phyloP scores from a whole-genome alignment of 2,888 invertebrate genomes.

The Gymnoscelis rufifasciata region DNA sequence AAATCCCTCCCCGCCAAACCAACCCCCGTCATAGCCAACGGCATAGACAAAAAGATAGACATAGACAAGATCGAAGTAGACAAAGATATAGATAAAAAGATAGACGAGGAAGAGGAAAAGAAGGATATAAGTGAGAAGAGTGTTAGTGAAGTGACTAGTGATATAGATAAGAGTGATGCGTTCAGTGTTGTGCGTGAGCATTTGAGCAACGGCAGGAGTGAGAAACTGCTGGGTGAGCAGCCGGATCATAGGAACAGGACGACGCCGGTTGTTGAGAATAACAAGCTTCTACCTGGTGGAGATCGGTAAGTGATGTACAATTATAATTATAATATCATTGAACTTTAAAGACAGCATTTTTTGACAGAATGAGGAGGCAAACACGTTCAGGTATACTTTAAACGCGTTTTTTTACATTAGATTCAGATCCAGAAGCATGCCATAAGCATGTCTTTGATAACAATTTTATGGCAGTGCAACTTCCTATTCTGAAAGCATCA shows the following conservation, averaged over 20 bases:
- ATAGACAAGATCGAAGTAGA: conserved; percentile 48
- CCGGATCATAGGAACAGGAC: conserved; percentile 81
- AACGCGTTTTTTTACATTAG: no score
- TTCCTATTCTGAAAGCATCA: no score
- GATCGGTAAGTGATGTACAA: conserved; percentile 69
- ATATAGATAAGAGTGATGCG: conserved; percentile 67
- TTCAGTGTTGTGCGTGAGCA: conserved; percentile 68
- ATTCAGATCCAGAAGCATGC: no score
- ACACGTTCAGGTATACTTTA: no score
- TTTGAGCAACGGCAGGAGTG: conserved; percentile 84
- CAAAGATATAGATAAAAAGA: conserved; percentile 36
- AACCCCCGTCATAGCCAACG: conserved; percentile 68
- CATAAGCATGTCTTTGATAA: no score
- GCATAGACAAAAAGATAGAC: conserved; percentile 51
- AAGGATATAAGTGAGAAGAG: conserved; percentile 69
- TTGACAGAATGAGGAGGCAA: no score
- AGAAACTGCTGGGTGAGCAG: conserved; percentile 84
- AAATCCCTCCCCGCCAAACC: conserved; percentile 71
- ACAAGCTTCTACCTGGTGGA: conserved; percentile 78
- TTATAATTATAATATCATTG: no score
- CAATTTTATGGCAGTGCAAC: no score
- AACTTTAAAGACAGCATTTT: no score
- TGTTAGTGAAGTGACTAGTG: conserved; percentile 61
- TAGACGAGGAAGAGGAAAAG: conserved; percentile 50
- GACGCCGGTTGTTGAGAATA: conserved; percentile 80